Base-by-base conservation (phyloP, 2,113 vertebrate species). In the Saguinus midas region DNA sequence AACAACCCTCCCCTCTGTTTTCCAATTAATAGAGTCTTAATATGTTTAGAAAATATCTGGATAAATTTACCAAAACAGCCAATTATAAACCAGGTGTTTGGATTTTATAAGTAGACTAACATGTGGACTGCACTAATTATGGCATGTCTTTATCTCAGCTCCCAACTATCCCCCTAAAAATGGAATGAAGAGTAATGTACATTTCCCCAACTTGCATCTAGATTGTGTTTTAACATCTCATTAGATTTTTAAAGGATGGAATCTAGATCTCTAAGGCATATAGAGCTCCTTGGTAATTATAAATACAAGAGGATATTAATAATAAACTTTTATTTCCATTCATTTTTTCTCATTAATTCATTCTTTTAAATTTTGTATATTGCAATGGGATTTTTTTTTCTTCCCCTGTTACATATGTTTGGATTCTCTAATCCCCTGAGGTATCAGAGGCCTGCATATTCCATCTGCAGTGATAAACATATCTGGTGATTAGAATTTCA, bases 401-500 rank as follows among this genome's bases (percentile, higher is more conserved):
- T 89, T 40, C 87, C 92, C 43, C 40, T 5, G 4, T 68, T 73
- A 94, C 83, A 83, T 96, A 97, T 97, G 97, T 97, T 11, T 91
- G 8, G 5, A 85, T 32, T 61, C 89, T 97, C 82, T 94, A 98
- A 94, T 96, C 93, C 91, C 89, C 96, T 5, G 73, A 40, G 68
- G 88, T 95, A 95, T 32, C 18, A 23, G 14, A n/a, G 87, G 92
- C 64, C 93, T 94, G 50, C 21, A 92, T 95, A 94, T 89, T 14
- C 97, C 91, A 97, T 72, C 68, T 97, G 89, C 70, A 97, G 52
- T 95, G 96, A 97, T 95, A 98, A 98, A 97, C 94, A 97, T 97
- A 96, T 95, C 96, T 94, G 86, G 97, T 98, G 98, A 98, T 98
- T 98, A 98, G 97, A 98, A 97, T 97, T 97, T 98, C 97, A 97